Evolutionary conservation across 2,888 invertebrate species (phyloP).

Genomic region (Gandaritis pyraliata): DNA sequence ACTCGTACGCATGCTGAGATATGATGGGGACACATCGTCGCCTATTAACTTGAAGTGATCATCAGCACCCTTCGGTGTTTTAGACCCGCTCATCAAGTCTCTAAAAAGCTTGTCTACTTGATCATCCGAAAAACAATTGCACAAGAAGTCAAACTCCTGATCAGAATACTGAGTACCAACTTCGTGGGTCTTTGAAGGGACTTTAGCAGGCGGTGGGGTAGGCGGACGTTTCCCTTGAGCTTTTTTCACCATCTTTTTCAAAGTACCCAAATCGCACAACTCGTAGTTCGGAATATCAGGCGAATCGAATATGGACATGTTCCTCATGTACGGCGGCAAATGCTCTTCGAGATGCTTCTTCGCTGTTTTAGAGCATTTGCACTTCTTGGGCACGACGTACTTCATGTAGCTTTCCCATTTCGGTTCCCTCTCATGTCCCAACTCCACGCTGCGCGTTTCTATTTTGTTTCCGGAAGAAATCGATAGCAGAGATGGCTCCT

Average conservation of each 20-base stretch:
- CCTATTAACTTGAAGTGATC: constrained; percentile 45
- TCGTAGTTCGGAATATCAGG: constrained; percentile 66
- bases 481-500: constrained; percentile 34
- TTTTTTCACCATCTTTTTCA: constrained; percentile 59
- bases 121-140: constrained; percentile 66
- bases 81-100: constrained; percentile 36
- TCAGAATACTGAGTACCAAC: constrained; percentile 62
- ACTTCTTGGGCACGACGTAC: constrained; percentile 57
- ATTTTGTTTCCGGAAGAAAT: constrained; percentile 52
- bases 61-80: constrained; percentile 10
- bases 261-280: constrained; percentile 52
- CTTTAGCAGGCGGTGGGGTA: constrained; percentile 36
- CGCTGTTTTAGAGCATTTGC: constrained; percentile 60
- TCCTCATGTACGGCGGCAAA: constrained; percentile 71
- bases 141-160: constrained; percentile 60
- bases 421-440: constrained; percentile 64
- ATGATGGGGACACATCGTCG: constrained; percentile 46
- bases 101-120: constrained; percentile 52
- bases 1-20: constrained; percentile 42
- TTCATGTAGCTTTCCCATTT: constrained; percentile 67
- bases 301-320: constrained; percentile 57
- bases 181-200: constrained; percentile 55
- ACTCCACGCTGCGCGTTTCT: constrained; percentile 49
- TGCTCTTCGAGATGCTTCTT: constrained; percentile 68
- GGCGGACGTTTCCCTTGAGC: constrained; percentile 48